A percentile compares a stretch with the other conserved stretches of the same genome.
phyloP scores from a whole-genome alignment of 2,888 invertebrate genomes.

The Frankliniella fusca region DNA sequence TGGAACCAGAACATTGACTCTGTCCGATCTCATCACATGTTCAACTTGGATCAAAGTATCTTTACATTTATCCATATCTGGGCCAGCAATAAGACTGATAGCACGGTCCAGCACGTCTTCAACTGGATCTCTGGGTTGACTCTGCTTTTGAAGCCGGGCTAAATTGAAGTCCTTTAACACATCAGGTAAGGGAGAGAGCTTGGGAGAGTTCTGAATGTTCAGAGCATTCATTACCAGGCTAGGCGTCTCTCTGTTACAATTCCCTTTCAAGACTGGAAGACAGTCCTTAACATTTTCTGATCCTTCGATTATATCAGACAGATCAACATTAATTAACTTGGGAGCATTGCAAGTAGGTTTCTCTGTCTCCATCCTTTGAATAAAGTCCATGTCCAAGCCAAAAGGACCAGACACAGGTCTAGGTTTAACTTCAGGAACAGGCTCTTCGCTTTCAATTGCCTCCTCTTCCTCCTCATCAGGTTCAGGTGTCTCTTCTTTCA shows the following conservation, averaged over 20 bases:
- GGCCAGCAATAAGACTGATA: not conserved
- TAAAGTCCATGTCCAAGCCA: conserved; percentile 67
- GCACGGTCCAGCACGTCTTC: not conserved
- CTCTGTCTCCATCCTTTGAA: conserved; percentile 62
- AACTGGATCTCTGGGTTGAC: not conserved
- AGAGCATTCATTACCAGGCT: not conserved
- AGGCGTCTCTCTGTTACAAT: not conserved
- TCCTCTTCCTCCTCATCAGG: conserved; percentile 43
- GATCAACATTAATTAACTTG: not conserved
- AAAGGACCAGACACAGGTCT: conserved; percentile 66
- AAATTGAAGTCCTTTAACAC: conserved; percentile 25
- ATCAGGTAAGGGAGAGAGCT: not conserved
- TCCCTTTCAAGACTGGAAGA: not conserved
- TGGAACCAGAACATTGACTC: not conserved
- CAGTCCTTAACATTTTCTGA: not conserved
- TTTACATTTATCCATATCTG: conserved; percentile 5
- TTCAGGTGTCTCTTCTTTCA: conserved; percentile 42
- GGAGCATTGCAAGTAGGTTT: not conserved
- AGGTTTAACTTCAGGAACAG: conserved; percentile 43
- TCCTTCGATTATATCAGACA: not conserved
- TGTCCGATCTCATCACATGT: not conserved
- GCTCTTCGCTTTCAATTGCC: conserved; percentile 33
- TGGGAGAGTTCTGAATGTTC: conserved; percentile 2
- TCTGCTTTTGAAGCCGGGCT: not conserved
- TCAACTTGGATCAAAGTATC: not conserved